Percentiles rank a stretch among this genome's conserved stretches.
phyloP scores from a whole-genome alignment of 2,797 vertebrate genomes.

The Syndactyla subalaris region DNA sequence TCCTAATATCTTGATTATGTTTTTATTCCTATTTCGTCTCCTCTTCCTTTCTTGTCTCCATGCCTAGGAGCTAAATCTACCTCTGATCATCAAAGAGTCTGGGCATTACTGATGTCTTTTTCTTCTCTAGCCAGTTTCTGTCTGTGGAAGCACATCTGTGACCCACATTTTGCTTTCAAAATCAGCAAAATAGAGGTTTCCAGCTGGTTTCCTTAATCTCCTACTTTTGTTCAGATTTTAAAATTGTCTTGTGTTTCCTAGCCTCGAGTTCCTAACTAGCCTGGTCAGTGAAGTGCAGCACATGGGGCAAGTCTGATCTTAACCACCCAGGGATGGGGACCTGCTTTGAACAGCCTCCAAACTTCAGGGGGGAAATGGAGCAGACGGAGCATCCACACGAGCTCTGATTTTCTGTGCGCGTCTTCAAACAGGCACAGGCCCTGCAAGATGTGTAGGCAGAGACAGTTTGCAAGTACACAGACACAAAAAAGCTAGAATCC shows the following conservation, averaged over 20 bases:
- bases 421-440: neutral
- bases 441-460: slow-evolving; percentile 48
- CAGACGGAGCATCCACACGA: neutral
- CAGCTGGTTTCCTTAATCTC: slow-evolving; percentile 62
- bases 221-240: slow-evolving; percentile 39
- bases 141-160: slow-evolving; percentile 54
- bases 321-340: neutral
- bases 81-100: slow-evolving; percentile 63
- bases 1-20: slow-evolving; percentile 63
- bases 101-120: slow-evolving; percentile 48
- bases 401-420: accelerated
- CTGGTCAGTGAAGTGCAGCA: neutral
- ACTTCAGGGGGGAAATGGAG: neutral
- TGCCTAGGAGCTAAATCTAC: slow-evolving; percentile 57
- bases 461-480: slow-evolving; percentile 48
- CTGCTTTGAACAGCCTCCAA: neutral
- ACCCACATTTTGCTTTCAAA: slow-evolving; percentile 66
- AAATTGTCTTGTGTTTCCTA: neutral
- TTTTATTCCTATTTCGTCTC: slow-evolving; percentile 55
- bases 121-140: slow-evolving; percentile 53
- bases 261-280: neutral
- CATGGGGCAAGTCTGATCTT: neutral
- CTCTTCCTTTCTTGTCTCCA: slow-evolving; percentile 46
- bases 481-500: slow-evolving; percentile 8
- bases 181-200: slow-evolving; percentile 55